Conservation (phyloP, 30 jellyfish, hydroid and myxozoan genomes). For the Clytia hemisphaerica region DNA sequence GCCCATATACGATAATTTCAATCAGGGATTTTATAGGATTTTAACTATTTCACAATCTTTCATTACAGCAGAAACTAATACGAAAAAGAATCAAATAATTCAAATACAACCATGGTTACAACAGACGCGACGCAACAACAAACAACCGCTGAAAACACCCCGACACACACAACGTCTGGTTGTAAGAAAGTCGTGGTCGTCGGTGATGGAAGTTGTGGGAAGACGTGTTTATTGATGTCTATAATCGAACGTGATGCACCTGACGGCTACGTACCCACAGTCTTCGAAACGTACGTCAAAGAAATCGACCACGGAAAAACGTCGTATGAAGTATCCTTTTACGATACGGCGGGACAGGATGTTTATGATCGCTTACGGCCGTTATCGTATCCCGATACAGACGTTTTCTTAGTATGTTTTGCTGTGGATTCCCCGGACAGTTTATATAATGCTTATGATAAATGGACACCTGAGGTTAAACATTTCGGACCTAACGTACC, state of each 20-base stretch:
- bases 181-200: slow-evolving; percentile 90
- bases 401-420: slow-evolving; percentile 86
- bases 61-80: no score
- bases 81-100: no score
- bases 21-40: no score
- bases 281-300: slow-evolving; percentile 87
- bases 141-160: no score
- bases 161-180: no score
- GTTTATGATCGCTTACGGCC: slow-evolving; percentile 98
- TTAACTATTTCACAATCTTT: no score
- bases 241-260: slow-evolving; percentile 84
- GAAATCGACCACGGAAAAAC: slow-evolving; percentile 72
- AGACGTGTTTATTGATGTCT: slow-evolving; percentile 80
- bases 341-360: slow-evolving; percentile 99
- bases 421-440: slow-evolving; percentile 90
- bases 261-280: slow-evolving; percentile 95
- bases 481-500: slow-evolving; percentile 99
- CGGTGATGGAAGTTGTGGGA: slow-evolving; percentile 99
- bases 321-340: slow-evolving; percentile 79
- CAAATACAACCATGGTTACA: no score
- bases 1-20: no score
- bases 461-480: slow-evolving; percentile 98
- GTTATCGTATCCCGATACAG: slow-evolving; percentile 97
- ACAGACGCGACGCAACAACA: no score
- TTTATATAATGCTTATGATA: slow-evolving; percentile 85